A percentile compares a stretch with the other conserved stretches of the same genome.
These are phyloP conservation scores for Leptopilina drosophilae DNA, from an alignment of 2,888 invertebrate genomes.

Conservation along the genomic window DNA sequence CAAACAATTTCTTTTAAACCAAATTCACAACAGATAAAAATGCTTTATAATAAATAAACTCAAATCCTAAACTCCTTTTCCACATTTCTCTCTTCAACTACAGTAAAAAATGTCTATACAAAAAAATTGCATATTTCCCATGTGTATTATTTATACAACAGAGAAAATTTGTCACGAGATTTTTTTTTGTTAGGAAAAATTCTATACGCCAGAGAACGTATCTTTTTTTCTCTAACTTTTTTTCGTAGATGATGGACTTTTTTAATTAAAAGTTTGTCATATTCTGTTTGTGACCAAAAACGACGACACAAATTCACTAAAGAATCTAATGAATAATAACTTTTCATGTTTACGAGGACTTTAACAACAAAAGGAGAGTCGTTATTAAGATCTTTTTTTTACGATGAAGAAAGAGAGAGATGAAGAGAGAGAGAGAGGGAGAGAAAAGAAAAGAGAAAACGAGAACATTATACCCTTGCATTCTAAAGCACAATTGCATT, in stretches of 20 bases:
- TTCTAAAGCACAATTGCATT: conserved; percentile 31
- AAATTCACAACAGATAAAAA: too few species aligned
- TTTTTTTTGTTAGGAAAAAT: too few species aligned
- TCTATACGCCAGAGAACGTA: background rate
- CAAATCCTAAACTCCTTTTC: too few species aligned
- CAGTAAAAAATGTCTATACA: background rate
- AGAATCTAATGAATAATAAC: conserved; percentile 21
- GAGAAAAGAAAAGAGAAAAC: background rate
- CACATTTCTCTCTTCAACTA: too few species aligned
- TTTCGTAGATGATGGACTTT: background rate
- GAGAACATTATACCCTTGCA: background rate
- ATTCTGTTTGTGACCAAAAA: background rate
- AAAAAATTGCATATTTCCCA: background rate
- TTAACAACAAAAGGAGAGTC: background rate
- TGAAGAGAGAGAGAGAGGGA: too few species aligned
- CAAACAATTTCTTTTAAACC: too few species aligned
- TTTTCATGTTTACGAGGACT: background rate
- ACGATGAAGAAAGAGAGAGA: too few species aligned
- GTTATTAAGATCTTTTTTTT: conserved; percentile 21
- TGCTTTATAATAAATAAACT: too few species aligned
- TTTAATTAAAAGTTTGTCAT: conserved; percentile 11
- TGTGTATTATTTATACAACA: background rate
- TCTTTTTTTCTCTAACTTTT: background rate
- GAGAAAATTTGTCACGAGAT: too few species aligned
- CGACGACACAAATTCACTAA: conserved; percentile 1